These are phyloP conservation scores for Sphyrna mokarran DNA, from an alignment of 2,113 vertebrate genomes.

Conservation along the genomic window DNA sequence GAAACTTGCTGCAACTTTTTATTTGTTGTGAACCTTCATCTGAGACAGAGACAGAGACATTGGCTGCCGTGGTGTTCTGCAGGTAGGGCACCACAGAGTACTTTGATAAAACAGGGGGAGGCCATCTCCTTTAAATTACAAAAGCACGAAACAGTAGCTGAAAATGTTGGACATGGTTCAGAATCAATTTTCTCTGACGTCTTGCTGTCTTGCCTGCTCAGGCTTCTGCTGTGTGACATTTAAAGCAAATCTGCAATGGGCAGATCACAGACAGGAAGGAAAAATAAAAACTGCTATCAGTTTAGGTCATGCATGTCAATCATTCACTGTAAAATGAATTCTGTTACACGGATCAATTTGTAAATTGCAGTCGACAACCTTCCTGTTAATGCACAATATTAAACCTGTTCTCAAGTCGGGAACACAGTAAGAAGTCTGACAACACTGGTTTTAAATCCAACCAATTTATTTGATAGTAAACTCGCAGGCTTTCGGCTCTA, in stretches of 20 bases:
- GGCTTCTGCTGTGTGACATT: not conserved
- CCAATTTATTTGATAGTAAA: no score
- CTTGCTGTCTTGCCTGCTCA: conserved; percentile 3
- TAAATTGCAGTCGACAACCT: not conserved
- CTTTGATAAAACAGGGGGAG: not conserved
- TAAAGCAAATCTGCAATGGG: not conserved
- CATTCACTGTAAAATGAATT: not conserved
- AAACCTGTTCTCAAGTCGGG: not conserved
- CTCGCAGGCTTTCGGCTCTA: no score
- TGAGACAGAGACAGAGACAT: not conserved
- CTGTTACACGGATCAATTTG: not conserved
- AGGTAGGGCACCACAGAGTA: not conserved
- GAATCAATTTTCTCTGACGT: conserved; percentile 7
- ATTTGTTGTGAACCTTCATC: not conserved
- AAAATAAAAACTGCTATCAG: not conserved
- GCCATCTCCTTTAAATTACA: not conserved
- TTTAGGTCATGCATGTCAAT: not conserved
- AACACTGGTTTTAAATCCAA: no score
- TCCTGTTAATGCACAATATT: not conserved
- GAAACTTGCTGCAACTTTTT: not conserved
- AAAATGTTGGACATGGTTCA: not conserved
- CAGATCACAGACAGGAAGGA: not conserved
- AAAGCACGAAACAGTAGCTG: conserved; percentile 8
- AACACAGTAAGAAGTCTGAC: no score
- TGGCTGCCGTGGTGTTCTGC: not conserved